Percentiles rank a stretch among this genome's conserved stretches.
Conservation (phyloP, 2,113 vertebrate species). For the Peromyscus polionotus region DNA sequence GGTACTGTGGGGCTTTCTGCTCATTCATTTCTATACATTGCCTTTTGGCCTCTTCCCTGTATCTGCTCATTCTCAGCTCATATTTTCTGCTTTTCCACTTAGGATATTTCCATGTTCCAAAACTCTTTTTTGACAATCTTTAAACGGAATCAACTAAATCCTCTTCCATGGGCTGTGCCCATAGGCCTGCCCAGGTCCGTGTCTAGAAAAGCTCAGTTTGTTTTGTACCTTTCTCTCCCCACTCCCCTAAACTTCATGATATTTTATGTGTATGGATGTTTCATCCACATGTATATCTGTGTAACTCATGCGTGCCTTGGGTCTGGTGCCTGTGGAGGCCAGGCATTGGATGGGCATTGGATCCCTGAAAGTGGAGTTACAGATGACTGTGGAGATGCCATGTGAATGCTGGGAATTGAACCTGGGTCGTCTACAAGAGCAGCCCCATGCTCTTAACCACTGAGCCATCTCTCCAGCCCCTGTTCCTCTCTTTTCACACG, state of each 20-base stretch:
- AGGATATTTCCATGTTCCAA: neutral
- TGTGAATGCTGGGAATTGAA: neutral
- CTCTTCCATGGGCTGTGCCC: neutral
- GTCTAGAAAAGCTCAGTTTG: neutral
- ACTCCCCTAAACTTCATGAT: neutral
- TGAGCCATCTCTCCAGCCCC: neutral
- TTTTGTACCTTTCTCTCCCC: neutral
- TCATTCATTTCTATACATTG: neutral
- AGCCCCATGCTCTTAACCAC: neutral
- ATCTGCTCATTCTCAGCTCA: neutral
- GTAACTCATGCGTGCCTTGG: neutral
- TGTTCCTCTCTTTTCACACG: neutral
- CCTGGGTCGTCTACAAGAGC: neutral
- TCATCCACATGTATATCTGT: neutral
- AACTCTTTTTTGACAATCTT: neutral
- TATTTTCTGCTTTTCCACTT: neutral
- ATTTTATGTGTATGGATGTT: neutral
- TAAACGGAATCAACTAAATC: too few species aligned
- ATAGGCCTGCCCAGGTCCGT: neutral
- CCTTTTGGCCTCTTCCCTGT: neutral
- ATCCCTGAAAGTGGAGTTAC: neutral
- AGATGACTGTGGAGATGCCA: too few species aligned
- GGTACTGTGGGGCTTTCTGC: neutral
- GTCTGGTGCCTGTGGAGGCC: neutral
- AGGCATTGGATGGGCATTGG: neutral